Evolutionary conservation across 2,888 invertebrate genomes (phyloP), one percentile per base, ranked within the genome.

Genomic region (Perdita meconis): DNA sequence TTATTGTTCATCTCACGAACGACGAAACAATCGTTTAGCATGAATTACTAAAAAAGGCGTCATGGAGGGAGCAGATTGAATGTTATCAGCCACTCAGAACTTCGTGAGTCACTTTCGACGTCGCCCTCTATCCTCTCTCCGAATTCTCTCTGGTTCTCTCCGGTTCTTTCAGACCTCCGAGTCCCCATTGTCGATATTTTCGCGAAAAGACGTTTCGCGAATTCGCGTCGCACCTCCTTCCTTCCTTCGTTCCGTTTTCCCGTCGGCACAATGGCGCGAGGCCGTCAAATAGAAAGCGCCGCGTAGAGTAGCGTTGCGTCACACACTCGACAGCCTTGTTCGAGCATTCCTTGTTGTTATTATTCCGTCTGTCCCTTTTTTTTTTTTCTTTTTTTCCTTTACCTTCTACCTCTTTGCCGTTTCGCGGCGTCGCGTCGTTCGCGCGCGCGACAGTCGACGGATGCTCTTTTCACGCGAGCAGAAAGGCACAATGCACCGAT

Each of bases 161-260:
- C n/a, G n/a, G n/a, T n/a, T n/a, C n/a, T n/a, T n/a, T n/a, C n/a
- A n/a, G n/a, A n/a, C n/a, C n/a, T n/a, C 1, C 55, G 55, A 16
- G 55, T 22, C 10, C 12, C 12, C 40, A 57, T 47, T 38, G 53
- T 47, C 36, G 60, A 55, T 55, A 6, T 44, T 40, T 12, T 56
- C 38, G 38, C 38, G 55, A 68, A 72, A 72, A 61, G 61, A 60
- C 47, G 38, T 34, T 44, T 53, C 61, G 40, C 26, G 44, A 40
- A 73, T 70, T 61, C 73, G 19, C 26, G 12, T 34, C 38, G 47
- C 59, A 38, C 59, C 67, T 59, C 59, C n/a, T 59, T 59, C 53
- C 24, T 40, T 0, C 44, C 44, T 19, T 19, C 47, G 47, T 47
- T 19, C 47, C 47, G 47, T 47, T 47, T 22, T 47, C 47, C n/a